Evolutionary conservation across 1,140 invertebrate genomes (phyloP), one percentile per base, ranked within the genome.

Genomic region (Charaxes varanes): DNA sequence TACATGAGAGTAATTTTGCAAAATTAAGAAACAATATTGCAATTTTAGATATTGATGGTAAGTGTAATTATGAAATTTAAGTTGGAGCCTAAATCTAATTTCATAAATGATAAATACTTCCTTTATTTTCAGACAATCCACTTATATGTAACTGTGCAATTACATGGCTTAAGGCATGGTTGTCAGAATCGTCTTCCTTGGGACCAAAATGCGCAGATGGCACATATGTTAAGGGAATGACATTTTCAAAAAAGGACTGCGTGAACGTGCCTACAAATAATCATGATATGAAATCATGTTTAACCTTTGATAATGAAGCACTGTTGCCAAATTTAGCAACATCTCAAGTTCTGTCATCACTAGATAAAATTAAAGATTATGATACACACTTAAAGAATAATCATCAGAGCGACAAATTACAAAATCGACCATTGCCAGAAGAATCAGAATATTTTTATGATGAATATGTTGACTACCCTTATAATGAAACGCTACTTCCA

Each of bases 1-100:
- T 95, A 27, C 86, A 90, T 2, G 93, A 95, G 67, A 83, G 81
- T n/a, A 89, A 90, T 0, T 92, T 95, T 52, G 87, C 90, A 37
- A 89, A 91, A 48, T 76, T 95, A 7, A 85, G 92, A 41, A 90
- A 90, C 24, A 94, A 93, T 41, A 92, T 95, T 33, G 92, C 93
- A 4, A 87, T 93, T 53, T 83, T 96, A 12, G 93, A 95, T 76
- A 90, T 96, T 38, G 92, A 94, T 78, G 93, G 93, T 94, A 85
- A 85, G 84, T 76, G 18, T 17, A 24, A 51, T n/a, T n/a, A n/a
- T n/a, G n/a, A n/a, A n/a, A n/a, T n/a, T n/a, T n/a, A n/a, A n/a
- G n/a, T n/a, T n/a, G n/a, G n/a, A n/a, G n/a, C n/a, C n/a, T n/a
- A n/a, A n/a, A n/a, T n/a, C n/a, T n/a, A n/a, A n/a, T n/a, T n/a